Conservation (phyloP, 92 coral and sea anemone genomes). For the Blastomussa wellsi region DNA sequence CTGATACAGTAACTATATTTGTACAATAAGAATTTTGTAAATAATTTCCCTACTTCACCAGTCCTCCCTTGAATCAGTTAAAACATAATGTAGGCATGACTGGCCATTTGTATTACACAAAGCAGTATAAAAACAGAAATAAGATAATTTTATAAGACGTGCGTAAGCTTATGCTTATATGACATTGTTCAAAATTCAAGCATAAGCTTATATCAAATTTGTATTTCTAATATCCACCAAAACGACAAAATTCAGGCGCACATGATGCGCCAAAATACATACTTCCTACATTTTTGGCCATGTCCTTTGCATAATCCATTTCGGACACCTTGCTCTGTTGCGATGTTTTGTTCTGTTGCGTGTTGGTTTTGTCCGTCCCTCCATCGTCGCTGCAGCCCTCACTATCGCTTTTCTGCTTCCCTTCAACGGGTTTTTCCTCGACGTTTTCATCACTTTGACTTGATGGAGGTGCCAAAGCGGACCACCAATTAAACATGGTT, state of each 20-base stretch:
- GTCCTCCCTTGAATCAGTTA: background rate
- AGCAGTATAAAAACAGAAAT: background rate
- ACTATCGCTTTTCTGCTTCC: slow-evolving; percentile 11
- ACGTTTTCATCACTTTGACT: slow-evolving; percentile 12
- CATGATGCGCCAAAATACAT: slow-evolving; percentile 24
- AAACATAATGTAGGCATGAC: background rate
- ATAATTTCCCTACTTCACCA: background rate
- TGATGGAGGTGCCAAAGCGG: slow-evolving; percentile 27
- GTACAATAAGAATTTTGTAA: background rate
- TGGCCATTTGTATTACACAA: background rate
- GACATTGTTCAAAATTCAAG: no score
- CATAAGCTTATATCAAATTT: no score
- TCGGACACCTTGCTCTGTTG: slow-evolving; percentile 55
- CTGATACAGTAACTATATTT: background rate
- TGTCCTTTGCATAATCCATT: slow-evolving; percentile 84
- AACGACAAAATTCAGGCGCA: background rate
- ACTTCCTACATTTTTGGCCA: slow-evolving; percentile 98
- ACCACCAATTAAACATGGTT: slow-evolving; percentile 45
- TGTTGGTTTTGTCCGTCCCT: slow-evolving; percentile 22
- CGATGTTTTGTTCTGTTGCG: slow-evolving; percentile 27
- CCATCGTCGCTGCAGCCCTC: slow-evolving; percentile 8
- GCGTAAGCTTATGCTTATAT: no score
- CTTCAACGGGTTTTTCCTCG: slow-evolving; percentile 35
- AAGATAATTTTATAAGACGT: no score
- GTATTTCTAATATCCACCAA: background rate